Evolutionary conservation across 2,888 invertebrate species (phyloP).

Genomic region (Macaria notata): DNA sequence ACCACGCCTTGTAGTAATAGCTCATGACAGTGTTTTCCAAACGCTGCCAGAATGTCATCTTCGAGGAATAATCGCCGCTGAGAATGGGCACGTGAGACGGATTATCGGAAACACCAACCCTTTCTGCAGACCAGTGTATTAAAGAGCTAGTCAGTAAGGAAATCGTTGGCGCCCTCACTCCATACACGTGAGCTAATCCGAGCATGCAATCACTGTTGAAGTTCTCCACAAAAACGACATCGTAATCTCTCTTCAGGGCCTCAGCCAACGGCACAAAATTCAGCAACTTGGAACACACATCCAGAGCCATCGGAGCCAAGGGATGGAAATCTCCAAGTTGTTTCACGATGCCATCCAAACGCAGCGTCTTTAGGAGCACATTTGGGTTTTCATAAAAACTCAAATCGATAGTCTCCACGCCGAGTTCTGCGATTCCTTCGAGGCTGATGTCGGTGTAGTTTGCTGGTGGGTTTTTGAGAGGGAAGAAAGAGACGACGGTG

Average conservation of each 20-base stretch:
- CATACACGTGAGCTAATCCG: conserved; percentile 80
- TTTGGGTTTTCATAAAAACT: conserved; percentile 48
- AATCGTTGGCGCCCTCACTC: conserved; percentile 78
- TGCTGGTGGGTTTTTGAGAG: conserved; percentile 67
- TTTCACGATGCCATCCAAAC: conserved; percentile 48
- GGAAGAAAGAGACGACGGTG: conserved; percentile 83
- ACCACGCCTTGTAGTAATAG: conserved; percentile 59
- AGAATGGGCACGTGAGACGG: conserved; percentile 80
- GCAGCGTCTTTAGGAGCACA: conserved; percentile 43
- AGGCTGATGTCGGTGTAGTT: conserved; percentile 71
- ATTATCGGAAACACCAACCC: conserved; percentile 73
- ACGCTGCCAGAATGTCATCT: conserved; percentile 78
- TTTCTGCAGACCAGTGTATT: conserved; percentile 80
- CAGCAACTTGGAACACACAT: conserved; percentile 63
- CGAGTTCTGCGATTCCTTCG: conserved; percentile 60
- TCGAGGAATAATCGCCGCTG: conserved; percentile 69
- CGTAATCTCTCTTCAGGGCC: conserved; percentile 76
- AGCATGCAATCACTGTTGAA: conserved; percentile 86
- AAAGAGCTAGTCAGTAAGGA: conserved; percentile 79
- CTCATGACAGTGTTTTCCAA: conserved; percentile 60
- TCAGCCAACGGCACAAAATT: conserved; percentile 61
- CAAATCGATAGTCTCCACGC: conserved; percentile 62
- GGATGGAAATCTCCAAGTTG: conserved; percentile 54
- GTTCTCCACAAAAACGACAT: conserved; percentile 83
- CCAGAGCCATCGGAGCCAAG: conserved; percentile 56